A percentile compares a stretch with the other conserved stretches of the same genome.
Conservation (phyloP, 2,113 vertebrate genomes). For the Talpa occidentalis region DNA sequence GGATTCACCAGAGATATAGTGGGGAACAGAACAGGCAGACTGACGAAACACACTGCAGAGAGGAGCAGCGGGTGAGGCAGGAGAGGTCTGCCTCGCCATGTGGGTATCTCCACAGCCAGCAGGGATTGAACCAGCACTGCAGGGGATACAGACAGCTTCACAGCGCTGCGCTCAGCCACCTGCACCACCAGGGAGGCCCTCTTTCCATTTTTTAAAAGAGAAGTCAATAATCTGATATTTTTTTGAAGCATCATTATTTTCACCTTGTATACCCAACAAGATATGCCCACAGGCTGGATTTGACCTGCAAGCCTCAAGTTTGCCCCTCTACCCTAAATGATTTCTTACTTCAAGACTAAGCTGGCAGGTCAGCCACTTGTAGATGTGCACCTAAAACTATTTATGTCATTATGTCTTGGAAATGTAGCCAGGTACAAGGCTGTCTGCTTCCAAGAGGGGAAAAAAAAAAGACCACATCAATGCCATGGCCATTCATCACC, state of each 20-base stretch:
- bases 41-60: too few relatives aligned
- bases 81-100: too few relatives aligned
- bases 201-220: background rate
- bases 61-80: too few relatives aligned
- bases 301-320: conserved; percentile 23
- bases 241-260: conserved; percentile 8
- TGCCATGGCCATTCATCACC: conserved; percentile 56
- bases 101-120: too few relatives aligned
- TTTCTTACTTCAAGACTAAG: conserved; percentile 17
- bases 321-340: background rate
- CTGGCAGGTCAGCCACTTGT: background rate
- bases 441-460: conserved; percentile 35
- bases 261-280: background rate
- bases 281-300: background rate
- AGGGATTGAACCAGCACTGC: too few relatives aligned
- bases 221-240: background rate
- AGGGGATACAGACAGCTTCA: too few relatives aligned
- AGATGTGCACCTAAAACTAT: conserved; percentile 26
- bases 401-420: conserved; percentile 55
- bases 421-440: conserved; percentile 12
- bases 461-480: conserved; percentile 29
- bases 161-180: too few relatives aligned
- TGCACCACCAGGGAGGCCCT: too few relatives aligned
- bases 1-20: too few relatives aligned
- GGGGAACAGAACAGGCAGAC: too few relatives aligned